Conservation (phyloP, 2,113 vertebrate genomes). For the Sigmodon hispidus region DNA sequence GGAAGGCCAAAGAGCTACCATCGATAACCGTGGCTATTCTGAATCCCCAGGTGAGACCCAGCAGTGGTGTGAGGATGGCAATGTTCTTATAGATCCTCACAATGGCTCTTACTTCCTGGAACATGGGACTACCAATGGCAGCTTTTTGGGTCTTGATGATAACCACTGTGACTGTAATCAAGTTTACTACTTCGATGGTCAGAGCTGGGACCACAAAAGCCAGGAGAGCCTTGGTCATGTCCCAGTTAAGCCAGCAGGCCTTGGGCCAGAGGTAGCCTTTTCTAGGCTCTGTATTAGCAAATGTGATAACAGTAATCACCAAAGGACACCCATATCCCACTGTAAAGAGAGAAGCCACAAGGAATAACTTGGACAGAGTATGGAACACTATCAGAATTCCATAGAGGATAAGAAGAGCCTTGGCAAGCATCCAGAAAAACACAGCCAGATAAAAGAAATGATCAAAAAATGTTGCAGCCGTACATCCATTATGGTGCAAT, state of each 20-base stretch:
- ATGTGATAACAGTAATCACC: slow-evolving; percentile 89
- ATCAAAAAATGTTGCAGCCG: slow-evolving; percentile 91
- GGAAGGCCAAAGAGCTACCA: slow-evolving; percentile 72
- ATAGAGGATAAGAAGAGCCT: slow-evolving; percentile 91
- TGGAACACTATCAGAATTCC: slow-evolving; percentile 90
- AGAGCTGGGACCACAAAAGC: slow-evolving; percentile 92
- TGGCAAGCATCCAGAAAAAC: slow-evolving; percentile 95
- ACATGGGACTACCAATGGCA: slow-evolving; percentile 81
- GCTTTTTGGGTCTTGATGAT: slow-evolving; percentile 87
- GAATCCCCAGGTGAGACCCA: slow-evolving; percentile 93
- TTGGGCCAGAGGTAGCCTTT: slow-evolving; percentile 84
- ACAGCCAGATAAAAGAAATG: slow-evolving; percentile 93
- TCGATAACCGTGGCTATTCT: slow-evolving; percentile 85
- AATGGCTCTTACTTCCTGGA: slow-evolving; percentile 84
- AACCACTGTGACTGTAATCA: slow-evolving; percentile 88
- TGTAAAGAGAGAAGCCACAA: slow-evolving; percentile 86
- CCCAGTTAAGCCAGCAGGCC: slow-evolving; percentile 94
- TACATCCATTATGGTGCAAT: slow-evolving; percentile 82
- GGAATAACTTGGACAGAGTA: slow-evolving; percentile 85
- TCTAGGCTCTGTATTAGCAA: slow-evolving; percentile 87
- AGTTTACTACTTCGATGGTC: slow-evolving; percentile 88
- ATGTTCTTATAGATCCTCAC: slow-evolving; percentile 88
- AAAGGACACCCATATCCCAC: slow-evolving; percentile 92
- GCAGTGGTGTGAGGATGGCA: slow-evolving; percentile 90
- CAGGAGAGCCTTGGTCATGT: slow-evolving; percentile 88